Evolutionary conservation across 1,140 invertebrate species (phyloP).

Genomic region (Leptopilina boulardi): DNA sequence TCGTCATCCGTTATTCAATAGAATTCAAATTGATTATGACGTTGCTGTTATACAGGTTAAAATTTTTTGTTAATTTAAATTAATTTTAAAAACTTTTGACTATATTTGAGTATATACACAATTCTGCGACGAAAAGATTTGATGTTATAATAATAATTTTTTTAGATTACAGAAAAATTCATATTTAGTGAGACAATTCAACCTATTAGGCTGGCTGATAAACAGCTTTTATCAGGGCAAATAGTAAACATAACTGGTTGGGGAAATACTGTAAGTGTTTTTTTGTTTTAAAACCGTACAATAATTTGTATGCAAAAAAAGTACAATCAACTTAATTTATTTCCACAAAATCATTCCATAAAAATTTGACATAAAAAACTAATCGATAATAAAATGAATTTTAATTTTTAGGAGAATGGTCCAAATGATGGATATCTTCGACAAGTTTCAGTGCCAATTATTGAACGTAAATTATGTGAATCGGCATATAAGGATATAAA

Average conservation of each 20-base stretch:
- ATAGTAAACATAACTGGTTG: constrained; percentile 66
- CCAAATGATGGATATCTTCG: constrained; percentile 42
- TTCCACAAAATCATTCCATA: too few species aligned
- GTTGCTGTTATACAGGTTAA: constrained; percentile 74
- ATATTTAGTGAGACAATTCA: constrained; percentile 46
- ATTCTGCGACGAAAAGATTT: too few species aligned
- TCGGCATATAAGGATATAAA: constrained; percentile 50
- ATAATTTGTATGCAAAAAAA: too few species aligned
- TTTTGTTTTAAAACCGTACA: neutral
- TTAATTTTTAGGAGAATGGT: constrained; percentile 52
- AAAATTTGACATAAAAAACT: too few species aligned
- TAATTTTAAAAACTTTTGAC: neutral
- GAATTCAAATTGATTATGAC: constrained; percentile 74
- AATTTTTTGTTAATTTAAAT: neutral
- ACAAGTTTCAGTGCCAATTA: constrained; percentile 62
- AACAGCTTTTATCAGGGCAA: constrained; percentile 48
- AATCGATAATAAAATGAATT: neutral
- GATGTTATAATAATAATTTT: too few species aligned
- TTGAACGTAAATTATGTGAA: constrained; percentile 56
- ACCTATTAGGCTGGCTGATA: constrained; percentile 56
- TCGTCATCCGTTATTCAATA: constrained; percentile 69
- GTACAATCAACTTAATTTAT: too few species aligned
- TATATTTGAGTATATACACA: too few species aligned
- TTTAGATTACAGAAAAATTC: constrained; percentile 49
- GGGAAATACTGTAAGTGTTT: constrained; percentile 60